Percentiles rank a stretch among this genome's conserved stretches.
Conservation (phyloP, 2,797 vertebrate genomes). For the Clarias pachynema region DNA sequence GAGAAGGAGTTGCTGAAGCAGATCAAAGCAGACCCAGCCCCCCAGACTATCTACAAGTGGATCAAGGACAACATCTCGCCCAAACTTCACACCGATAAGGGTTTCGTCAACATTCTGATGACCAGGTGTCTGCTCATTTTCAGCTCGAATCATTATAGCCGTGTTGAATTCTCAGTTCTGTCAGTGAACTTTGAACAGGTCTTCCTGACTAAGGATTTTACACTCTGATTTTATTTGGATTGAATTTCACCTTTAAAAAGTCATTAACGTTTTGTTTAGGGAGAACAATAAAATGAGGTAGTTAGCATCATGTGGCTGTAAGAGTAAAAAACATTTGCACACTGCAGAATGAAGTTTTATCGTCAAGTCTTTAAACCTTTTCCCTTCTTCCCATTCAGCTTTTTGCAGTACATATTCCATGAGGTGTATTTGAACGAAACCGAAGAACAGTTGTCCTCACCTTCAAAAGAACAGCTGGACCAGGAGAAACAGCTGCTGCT, state of each 20-base stretch:
- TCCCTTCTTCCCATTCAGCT: conserved; percentile 69
- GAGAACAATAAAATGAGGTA: not conserved
- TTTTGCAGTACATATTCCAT: conserved; percentile 96
- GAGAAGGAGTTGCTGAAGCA: conserved; percentile 97
- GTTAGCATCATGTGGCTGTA: not conserved
- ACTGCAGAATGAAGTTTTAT: too few species aligned
- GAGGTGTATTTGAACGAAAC: conserved; percentile 86
- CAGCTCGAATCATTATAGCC: not conserved
- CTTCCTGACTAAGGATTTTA: not conserved
- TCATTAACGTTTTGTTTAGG: not conserved
- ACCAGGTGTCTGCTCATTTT: conserved; percentile 80
- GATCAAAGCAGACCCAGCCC: conserved; percentile 93
- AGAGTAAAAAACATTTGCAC: not conserved
- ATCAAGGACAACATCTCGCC: conserved; percentile 99
- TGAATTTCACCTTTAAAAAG: not conserved
- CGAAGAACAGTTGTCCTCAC: conserved; percentile 87
- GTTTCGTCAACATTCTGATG: conserved; percentile 99
- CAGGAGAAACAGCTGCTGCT: conserved; percentile 95
- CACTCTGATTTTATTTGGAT: not conserved
- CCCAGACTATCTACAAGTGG: conserved; percentile 98
- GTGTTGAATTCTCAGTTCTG: not conserved
- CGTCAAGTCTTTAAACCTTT: not conserved
- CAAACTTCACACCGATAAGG: conserved; percentile 96
- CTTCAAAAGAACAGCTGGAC: conserved; percentile 92
- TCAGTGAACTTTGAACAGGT: not conserved